Conservation (phyloP, 23 tunicate species). For the Trididemnum nubilum region DNA sequence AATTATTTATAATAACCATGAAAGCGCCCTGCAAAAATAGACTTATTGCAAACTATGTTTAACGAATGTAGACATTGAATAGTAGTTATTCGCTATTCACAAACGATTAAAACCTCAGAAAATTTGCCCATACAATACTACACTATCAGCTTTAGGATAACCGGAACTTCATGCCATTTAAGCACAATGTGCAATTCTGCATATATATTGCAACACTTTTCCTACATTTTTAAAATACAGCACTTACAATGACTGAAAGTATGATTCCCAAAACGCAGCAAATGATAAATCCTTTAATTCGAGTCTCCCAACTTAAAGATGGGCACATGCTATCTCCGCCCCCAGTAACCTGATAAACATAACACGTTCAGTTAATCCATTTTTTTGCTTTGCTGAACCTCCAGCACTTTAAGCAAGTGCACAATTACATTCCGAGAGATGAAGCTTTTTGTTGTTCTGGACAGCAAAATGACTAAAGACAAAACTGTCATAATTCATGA, state of each 20-base stretch:
- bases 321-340: constrained; percentile 88
- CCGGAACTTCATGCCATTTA: too few relatives aligned
- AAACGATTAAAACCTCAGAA: too few relatives aligned
- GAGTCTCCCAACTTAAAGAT: constrained; percentile 86
- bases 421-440: neutral
- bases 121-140: neutral
- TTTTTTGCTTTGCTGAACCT: too few relatives aligned
- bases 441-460: neutral
- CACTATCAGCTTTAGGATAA: too few relatives aligned
- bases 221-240: too few relatives aligned
- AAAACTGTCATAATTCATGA: neutral
- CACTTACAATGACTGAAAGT: constrained; percentile 62
- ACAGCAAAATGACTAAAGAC: neutral
- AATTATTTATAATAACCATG: constrained; percentile 40
- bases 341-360: constrained; percentile 66
- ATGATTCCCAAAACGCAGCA: constrained; percentile 83
- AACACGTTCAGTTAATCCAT: neutral
- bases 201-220: too few relatives aligned
- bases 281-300: constrained; percentile 83
- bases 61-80: neutral
- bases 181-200: too few relatives aligned
- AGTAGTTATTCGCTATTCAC: neutral
- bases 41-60: too few relatives aligned
- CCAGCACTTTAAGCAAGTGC: neutral
- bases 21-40: constrained; percentile 55